Conservation (phyloP, 2,113 vertebrate genomes). For the Rostratula benghalensis region DNA sequence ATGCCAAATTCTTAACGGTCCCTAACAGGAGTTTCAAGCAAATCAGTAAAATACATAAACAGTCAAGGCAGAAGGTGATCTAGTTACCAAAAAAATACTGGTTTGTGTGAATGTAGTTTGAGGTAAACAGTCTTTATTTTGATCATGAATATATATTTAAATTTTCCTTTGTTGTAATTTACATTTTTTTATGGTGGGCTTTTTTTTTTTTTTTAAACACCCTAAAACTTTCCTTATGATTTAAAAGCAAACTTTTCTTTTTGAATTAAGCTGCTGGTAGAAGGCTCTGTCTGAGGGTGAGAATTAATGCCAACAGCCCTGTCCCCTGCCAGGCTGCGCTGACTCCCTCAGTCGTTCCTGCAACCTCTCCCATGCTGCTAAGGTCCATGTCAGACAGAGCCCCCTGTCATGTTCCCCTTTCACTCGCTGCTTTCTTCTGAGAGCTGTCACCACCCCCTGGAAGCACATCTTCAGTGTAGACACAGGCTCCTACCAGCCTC, state of each 20-base stretch:
- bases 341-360: slow-evolving; percentile 44
- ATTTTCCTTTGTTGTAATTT: background rate
- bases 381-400: slow-evolving; percentile 88
- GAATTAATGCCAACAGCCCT: slow-evolving; percentile 50
- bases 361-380: slow-evolving; percentile 77
- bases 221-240: background rate
- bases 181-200: background rate
- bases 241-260: slow-evolving; percentile 19
- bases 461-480: slow-evolving; percentile 74
- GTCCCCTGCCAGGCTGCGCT: slow-evolving; percentile 29
- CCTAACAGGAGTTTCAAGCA: background rate
- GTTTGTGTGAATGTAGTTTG: background rate
- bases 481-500: slow-evolving; percentile 74
- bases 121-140: slow-evolving; percentile 28
- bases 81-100: slow-evolving; percentile 2
- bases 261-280: background rate
- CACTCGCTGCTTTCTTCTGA: slow-evolving; percentile 77
- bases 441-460: slow-evolving; percentile 82
- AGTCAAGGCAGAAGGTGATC: slow-evolving; percentile 33
- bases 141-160: background rate
- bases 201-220: background rate
- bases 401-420: slow-evolving; percentile 81
- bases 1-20: slow-evolving; percentile 10
- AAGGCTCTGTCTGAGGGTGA: slow-evolving; percentile 36
- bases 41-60: background rate